phyloP scores from a whole-genome alignment of 2,113 vertebrate genomes.

The Grallaria varia region DNA sequence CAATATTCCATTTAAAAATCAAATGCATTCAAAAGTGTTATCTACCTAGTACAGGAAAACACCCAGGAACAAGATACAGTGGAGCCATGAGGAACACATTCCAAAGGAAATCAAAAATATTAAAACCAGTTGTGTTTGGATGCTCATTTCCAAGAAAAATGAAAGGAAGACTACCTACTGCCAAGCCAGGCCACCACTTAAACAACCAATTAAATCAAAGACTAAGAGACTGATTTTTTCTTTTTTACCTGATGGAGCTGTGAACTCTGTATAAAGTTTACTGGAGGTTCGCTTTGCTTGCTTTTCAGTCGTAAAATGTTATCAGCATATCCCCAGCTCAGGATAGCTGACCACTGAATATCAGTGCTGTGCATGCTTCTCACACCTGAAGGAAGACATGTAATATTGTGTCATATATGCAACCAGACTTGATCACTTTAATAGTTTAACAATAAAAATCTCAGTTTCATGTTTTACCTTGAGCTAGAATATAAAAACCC shows the following conservation, averaged over 20 bases:
- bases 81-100: background rate
- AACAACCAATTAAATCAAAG: background rate
- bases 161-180: background rate
- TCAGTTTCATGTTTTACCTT: background rate
- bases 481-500: background rate
- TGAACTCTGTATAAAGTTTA: slow-evolving; percentile 96
- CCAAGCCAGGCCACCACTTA: background rate
- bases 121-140: background rate
- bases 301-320: slow-evolving; percentile 95
- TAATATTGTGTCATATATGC: background rate
- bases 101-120: background rate
- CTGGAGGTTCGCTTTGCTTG: slow-evolving; percentile 95
- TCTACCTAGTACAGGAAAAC: background rate
- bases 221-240: background rate
- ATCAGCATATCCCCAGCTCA: slow-evolving; percentile 96
- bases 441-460: background rate
- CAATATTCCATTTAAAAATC: background rate
- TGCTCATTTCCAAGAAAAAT: background rate
- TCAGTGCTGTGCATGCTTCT: slow-evolving; percentile 98
- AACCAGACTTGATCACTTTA: background rate
- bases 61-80: background rate
- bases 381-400: slow-evolving; percentile 78
- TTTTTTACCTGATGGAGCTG: slow-evolving; percentile 88
- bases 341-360: slow-evolving; percentile 98
- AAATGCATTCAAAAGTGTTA: background rate